Evolutionary conservation across 2,888 invertebrate species (phyloP).

Genomic region (Ceramica pisi): DNA sequence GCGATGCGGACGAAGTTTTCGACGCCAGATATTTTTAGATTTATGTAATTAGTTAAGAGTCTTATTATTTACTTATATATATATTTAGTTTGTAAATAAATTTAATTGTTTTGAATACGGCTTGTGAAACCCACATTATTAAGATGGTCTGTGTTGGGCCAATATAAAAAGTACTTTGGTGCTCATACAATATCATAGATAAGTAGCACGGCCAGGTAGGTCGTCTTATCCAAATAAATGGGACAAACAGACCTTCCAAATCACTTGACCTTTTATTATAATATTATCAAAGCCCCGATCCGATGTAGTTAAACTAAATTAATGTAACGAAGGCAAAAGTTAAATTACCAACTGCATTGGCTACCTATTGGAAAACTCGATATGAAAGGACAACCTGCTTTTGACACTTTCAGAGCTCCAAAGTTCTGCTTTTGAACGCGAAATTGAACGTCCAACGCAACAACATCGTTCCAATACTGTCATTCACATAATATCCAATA

Average conservation of each 20-base stretch:
- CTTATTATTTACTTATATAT: too few species aligned
- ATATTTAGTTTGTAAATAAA: constrained; percentile 20
- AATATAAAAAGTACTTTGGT: background rate
- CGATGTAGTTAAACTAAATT: background rate
- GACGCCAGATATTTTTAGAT: too few species aligned
- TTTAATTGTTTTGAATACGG: background rate
- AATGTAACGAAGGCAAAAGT: background rate
- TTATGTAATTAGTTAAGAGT: too few species aligned
- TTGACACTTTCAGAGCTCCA: constrained; percentile 19
- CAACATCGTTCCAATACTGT: constrained; percentile 41
- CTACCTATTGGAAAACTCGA: constrained; percentile 4
- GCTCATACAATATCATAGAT: background rate
- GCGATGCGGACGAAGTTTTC: too few species aligned
- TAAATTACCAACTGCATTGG: background rate
- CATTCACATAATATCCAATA: constrained; percentile 19
- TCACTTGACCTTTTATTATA: background rate
- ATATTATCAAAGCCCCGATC: background rate
- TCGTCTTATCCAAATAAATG: background rate
- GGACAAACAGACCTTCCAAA: background rate
- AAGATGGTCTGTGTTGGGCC: background rate
- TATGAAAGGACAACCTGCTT: constrained; percentile 15
- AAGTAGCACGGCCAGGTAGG: background rate
- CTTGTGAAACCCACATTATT: background rate
- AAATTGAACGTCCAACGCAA: constrained; percentile 46
- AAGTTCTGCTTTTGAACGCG: constrained; percentile 30